Base-by-base conservation (phyloP, 2,113 vertebrate genomes). In the Salvelinus alpinus region DNA sequence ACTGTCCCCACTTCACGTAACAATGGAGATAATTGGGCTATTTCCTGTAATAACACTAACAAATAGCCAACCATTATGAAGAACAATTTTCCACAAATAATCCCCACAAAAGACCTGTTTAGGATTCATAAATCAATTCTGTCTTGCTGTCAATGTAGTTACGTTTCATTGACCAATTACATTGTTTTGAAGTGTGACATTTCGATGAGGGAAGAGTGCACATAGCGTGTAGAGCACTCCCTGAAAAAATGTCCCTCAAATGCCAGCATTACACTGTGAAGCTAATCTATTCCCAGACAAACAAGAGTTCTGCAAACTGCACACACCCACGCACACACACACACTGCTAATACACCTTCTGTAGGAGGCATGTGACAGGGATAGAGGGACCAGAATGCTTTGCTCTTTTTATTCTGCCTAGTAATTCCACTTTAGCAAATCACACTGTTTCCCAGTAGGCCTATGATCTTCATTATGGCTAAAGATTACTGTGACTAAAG, bases 151-250 rank as follows among this genome's bases (percentile, higher is more conserved):
- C 78, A 25, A 82, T 62, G 3, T 31, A 22, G 29, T 69, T 65
- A 60, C 44, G 73, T 86, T 82, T 79, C 25, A 84, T 57, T 66
- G 77, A 64, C 22, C 62, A 51, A 76, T 83, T 70, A n/a, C 69
- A 66, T 51, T 54, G 59, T 65, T 68, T 81, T 48, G 38, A 81
- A 76, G 74, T 73, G 57, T 87, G 82, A 86, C 78, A 88, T 89
- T 88, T 89, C 12, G 44, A n/a, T 80, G 34, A 84, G 75, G 64
- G 38, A 44, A 84, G 86, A 75, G 73, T 76, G 80, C 24, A 22
- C 77, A 75, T 47, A 31, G 14, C 67, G 76, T 57, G 70, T 62
- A 76, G 70, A 0, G 34, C 59, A 83, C 71, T 22, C 75, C 27
- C 65, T 78, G 64, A 66, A 78, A 72, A 64, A 59, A 18, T 44